Conservation (phyloP, 2,888 invertebrate genomes). For the Xestia rhomboidea region DNA sequence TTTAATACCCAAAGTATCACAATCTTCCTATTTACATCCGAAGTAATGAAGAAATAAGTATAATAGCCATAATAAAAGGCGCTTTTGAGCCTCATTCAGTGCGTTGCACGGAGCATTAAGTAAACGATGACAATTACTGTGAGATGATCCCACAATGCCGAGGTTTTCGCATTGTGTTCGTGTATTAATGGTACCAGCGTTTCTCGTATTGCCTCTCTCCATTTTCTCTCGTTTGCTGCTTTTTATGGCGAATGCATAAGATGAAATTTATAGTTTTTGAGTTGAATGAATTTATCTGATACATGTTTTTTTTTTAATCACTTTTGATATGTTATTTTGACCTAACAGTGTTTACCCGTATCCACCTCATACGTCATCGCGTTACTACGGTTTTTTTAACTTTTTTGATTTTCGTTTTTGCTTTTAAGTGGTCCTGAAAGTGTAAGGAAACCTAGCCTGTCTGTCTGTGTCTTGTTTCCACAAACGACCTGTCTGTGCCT, state of each 20-base stretch:
- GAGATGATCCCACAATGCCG: slow-evolving; percentile 62
- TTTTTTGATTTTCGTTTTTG: neutral
- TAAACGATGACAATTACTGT: slow-evolving; percentile 58
- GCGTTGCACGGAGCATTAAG: slow-evolving; percentile 45
- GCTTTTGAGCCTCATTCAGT: slow-evolving; percentile 19
- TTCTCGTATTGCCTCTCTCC: slow-evolving; percentile 57
- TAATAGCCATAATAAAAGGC: slow-evolving; percentile 35
- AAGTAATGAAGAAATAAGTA: slow-evolving; percentile 30
- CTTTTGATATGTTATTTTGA: neutral
- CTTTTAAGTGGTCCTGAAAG: neutral
- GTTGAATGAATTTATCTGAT: neutral
- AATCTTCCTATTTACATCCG: slow-evolving; percentile 25
- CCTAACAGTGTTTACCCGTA: neutral
- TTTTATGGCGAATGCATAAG: slow-evolving; percentile 33
- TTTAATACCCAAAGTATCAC: neutral
- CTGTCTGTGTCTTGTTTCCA: neutral
- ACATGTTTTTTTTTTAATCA: neutral
- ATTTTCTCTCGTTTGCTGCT: slow-evolving; percentile 51
- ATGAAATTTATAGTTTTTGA: slow-evolving; percentile 9
- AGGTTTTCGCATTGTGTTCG: slow-evolving; percentile 58
- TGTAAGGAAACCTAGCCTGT: neutral
- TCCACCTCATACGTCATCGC: neutral
- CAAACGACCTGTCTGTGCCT: neutral
- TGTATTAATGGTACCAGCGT: slow-evolving; percentile 43
- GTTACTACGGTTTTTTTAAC: neutral